Base-by-base conservation (phyloP, 92 coral and sea anemone genomes). In the Paragorgia papillata region DNA sequence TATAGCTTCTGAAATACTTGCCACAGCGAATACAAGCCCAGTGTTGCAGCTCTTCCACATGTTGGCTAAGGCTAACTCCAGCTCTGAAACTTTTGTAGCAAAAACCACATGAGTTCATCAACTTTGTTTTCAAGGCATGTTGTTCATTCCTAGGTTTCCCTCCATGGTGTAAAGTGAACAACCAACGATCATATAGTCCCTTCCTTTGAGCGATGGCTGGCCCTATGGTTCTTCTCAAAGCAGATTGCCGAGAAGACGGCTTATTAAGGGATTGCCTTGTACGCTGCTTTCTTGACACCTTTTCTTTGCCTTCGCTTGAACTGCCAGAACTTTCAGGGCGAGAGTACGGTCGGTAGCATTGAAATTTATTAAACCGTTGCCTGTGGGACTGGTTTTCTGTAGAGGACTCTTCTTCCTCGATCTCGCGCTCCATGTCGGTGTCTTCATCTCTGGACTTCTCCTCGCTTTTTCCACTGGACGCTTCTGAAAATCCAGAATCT, bases 21-120 rank as follows among this genome's bases (percentile, higher is more conserved):
- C 99, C 97, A 57, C 99, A 95, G 9, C 92, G 77, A 7, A 91
- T 88, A 65, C 99, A 95, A 0, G 99, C 99, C 90, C 97, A 95
- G 83, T 95, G 99, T 68, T 76, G 55, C 0, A 95, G 90, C 76
- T 95, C 97, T 30, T 91, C 99, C n/a, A 79, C 75, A 71, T 95
- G 99, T 32, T 95, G 99, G 49, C 89, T 88, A 32, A 95, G 84
- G 49, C 95, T 86, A 3, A 95, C 92, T 57, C 86, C 81, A 3
- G 92, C 77, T 39, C 50, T 84, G 26, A 95, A 95, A 57, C 92
- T 91, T 80, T 89, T 91, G 69, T 85, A 95, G 66, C 99, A 95
- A 6, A 91, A 92, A 0, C 99, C 99, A 55, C 99, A 95, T 0
- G 99, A 89, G 73, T 87, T 87, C 49, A 95, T 70, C 19, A 85